These are phyloP conservation scores for Cephus sareptanus DNA, from an alignment of 2,888 invertebrate species.

Conservation along the genomic window DNA sequence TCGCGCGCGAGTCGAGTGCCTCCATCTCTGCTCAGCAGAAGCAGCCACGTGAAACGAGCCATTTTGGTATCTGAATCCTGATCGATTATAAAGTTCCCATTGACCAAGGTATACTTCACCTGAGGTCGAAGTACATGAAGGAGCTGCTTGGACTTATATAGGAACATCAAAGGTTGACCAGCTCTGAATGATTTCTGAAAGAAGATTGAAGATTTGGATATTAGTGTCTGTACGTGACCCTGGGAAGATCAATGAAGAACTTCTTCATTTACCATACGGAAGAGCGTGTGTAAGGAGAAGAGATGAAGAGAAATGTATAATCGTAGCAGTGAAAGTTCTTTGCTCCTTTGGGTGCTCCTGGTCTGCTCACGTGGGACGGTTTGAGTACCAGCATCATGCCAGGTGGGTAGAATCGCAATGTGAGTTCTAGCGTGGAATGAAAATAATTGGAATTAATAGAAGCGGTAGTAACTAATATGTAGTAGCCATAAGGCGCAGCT, in stretches of 20 bases:
- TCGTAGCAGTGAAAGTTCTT: background rate
- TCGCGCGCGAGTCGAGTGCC: background rate
- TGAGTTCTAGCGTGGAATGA: background rate
- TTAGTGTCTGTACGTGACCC: background rate
- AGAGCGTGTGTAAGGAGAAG: background rate
- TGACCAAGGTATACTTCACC: background rate
- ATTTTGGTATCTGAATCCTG: background rate
- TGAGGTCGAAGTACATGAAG: background rate
- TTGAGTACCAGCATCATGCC: constrained; percentile 36
- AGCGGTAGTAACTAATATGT: background rate
- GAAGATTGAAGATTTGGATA: background rate
- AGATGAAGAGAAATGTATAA: background rate
- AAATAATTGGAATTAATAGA: background rate
- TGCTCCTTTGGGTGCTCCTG: background rate
- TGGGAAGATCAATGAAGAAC: background rate
- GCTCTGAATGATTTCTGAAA: background rate
- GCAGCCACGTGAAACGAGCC: background rate
- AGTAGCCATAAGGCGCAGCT: background rate
- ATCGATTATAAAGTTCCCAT: background rate
- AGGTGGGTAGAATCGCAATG: constrained; percentile 38
- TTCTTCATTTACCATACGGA: background rate
- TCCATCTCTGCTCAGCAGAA: background rate
- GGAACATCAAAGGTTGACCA: background rate
- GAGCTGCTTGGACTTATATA: background rate
- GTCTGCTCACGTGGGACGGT: constrained; percentile 38